Conservation (phyloP, 2,797 vertebrate genomes). For the Sebastes matsubarae region DNA sequence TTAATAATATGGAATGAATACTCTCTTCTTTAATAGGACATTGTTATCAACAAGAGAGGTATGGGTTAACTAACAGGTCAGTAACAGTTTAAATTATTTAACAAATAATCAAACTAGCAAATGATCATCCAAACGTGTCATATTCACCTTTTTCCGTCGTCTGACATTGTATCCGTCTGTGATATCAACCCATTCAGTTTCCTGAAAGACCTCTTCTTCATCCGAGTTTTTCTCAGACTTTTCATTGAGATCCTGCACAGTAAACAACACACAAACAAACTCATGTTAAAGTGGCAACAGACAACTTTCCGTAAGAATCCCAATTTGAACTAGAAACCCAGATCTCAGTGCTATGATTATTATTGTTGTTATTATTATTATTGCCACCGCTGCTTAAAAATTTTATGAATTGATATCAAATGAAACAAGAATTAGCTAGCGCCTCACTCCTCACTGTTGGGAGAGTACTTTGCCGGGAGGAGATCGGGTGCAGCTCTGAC, state of each 20-base stretch:
- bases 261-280: slow-evolving; percentile 48
- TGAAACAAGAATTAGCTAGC: too few species aligned
- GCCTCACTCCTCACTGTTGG: too few species aligned
- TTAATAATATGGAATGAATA: background rate
- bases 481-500: too few species aligned
- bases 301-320: background rate
- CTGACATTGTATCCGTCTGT: slow-evolving; percentile 86
- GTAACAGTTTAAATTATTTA: background rate
- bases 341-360: too few species aligned
- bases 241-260: slow-evolving; percentile 84
- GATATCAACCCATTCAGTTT: slow-evolving; percentile 93
- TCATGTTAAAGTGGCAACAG: background rate
- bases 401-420: too few species aligned
- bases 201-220: slow-evolving; percentile 85
- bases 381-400: too few species aligned
- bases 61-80: background rate
- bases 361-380: too few species aligned
- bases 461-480: too few species aligned
- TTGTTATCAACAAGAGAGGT: background rate
- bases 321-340: background rate
- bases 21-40: background rate
- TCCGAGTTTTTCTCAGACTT: slow-evolving; percentile 82
- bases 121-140: background rate
- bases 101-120: background rate
- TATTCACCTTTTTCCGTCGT: slow-evolving; percentile 81